A percentile compares a stretch with the other conserved stretches of the same genome.
phyloP scores from a whole-genome alignment of 1,140 invertebrate genomes.

The Heliconius himera region DNA sequence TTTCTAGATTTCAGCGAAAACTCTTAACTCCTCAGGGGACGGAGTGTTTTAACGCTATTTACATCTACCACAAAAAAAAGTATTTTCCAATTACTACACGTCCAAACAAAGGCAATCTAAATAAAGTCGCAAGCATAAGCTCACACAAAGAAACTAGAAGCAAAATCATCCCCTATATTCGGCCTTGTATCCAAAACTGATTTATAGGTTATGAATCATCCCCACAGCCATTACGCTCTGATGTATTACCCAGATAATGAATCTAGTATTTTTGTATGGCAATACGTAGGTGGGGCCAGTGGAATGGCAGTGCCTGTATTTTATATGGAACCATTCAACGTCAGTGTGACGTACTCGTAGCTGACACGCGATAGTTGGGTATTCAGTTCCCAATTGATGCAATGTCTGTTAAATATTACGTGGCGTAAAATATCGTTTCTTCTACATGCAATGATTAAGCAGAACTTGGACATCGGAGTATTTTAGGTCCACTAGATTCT shows the following conservation, averaged over 20 bases:
- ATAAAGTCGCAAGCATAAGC: slow-evolving; percentile 10
- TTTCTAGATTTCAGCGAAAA: too few species aligned
- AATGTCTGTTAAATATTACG: too few species aligned
- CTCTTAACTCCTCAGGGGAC: too few species aligned
- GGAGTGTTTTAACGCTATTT: too few species aligned
- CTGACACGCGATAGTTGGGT: background rate
- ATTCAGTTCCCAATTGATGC: background rate
- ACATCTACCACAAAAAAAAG: too few species aligned
- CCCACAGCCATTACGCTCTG: slow-evolving; percentile 64
- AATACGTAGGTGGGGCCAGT: slow-evolving; percentile 13
- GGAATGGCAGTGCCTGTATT: background rate
- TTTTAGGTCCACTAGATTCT: too few species aligned
- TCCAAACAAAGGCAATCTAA: background rate
- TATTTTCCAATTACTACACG: background rate
- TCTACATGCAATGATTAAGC: too few species aligned
- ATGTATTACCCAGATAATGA: slow-evolving; percentile 77
- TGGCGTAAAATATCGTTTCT: too few species aligned
- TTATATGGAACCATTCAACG: background rate
- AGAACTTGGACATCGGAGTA: too few species aligned
- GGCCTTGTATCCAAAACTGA: slow-evolving; percentile 46
- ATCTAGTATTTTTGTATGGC: slow-evolving; percentile 69
- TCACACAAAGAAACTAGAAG: slow-evolving; percentile 11
- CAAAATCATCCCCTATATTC: slow-evolving; percentile 11
- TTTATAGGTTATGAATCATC: slow-evolving; percentile 80
- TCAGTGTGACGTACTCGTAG: background rate